Evolutionary conservation across 2,888 invertebrate genomes (phyloP), one percentile per base, ranked within the genome.

Genomic region (Malacosoma neustria): DNA sequence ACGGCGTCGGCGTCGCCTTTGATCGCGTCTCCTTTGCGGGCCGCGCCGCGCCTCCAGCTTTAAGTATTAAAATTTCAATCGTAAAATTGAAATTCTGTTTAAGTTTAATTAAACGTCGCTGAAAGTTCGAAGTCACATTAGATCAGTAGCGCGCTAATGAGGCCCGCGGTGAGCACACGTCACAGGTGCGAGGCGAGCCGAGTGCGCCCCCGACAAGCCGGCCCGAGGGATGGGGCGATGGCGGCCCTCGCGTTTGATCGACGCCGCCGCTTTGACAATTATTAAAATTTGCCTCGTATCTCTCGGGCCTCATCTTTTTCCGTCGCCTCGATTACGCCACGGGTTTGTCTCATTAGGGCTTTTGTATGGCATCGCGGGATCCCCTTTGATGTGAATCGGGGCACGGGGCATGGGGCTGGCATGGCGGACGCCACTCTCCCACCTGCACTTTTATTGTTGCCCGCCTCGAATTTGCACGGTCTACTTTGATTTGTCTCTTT

Each of bases 251-350:
- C 81, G 80, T 86, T 86, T 86, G 85, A 85, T 85, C 82, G 84
- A 65, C 69, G 79, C 86, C 85, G 85, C 79, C 84, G 86, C 87
- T 87, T 87, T 87, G 87, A 87, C 87, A 87, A 86, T 87, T 87
- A 87, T 87, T 86, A 87, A 87, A 87, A 87, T 87, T 85, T 80
- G 86, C 84, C 84, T 77, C 81, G 82, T 81, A 81, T 80, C 81
- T 76, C 80, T 76, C 81, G 70, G 72, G 81, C 74, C 79, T 84
- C 84, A 84, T 84, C 84, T 84, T 81, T 85, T 84, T 79, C 85
- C 76, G 75, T 82, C 82, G 82, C 80, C 82, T 84, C 84, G 82
- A 81, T 80, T 84, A 84, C 80, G 79, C 80, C 73, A 77, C 82
- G 84, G 81, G 82, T 84, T 85, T 81, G 84, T 84, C 84, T 85